These are phyloP conservation scores for Drosophila sucinea DNA, from an alignment of 1,140 invertebrate species.

Conservation along the genomic window DNA sequence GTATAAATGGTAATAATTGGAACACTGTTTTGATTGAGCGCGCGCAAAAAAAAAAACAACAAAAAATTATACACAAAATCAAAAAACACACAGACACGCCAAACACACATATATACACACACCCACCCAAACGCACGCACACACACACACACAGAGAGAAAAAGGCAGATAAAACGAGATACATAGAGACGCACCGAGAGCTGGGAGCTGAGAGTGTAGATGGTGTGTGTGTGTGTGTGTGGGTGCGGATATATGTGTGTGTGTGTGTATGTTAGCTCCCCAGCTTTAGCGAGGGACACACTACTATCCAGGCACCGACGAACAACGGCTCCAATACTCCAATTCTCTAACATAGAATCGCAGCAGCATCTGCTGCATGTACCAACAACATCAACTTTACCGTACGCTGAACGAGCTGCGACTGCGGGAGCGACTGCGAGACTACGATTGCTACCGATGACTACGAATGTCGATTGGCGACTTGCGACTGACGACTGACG, in stretches of 20 bases:
- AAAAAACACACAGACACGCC: slow-evolving; percentile 42
- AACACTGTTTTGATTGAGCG: slow-evolving; percentile 77
- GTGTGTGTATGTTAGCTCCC: background rate
- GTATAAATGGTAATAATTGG: slow-evolving; percentile 36
- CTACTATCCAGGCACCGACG: slow-evolving; percentile 38
- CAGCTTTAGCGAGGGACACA: slow-evolving; percentile 14
- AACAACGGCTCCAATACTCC: background rate
- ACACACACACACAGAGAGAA: slow-evolving; percentile 26
- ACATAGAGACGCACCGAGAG: slow-evolving; percentile 49
- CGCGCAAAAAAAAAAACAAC: slow-evolving; percentile 52
- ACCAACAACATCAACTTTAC: background rate
- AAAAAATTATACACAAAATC: slow-evolving; percentile 78
- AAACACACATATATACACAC: slow-evolving; percentile 29
- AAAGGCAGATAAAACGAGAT: slow-evolving; percentile 21
- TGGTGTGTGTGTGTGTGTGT: slow-evolving; percentile 12
- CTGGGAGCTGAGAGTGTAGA: slow-evolving; percentile 28
- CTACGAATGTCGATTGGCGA: slow-evolving; percentile 46
- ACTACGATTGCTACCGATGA: slow-evolving; percentile 34
- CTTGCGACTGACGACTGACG: slow-evolving; percentile 42
- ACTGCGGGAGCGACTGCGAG: slow-evolving; percentile 12
- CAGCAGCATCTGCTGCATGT: background rate
- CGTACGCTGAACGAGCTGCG: background rate
- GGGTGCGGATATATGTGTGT: background rate
- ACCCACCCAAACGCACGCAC: slow-evolving; percentile 26
- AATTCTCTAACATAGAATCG: slow-evolving; percentile 7